These are phyloP conservation scores for Urocolius indicus DNA, from an alignment of 2,113 vertebrate species.

Conservation along the genomic window DNA sequence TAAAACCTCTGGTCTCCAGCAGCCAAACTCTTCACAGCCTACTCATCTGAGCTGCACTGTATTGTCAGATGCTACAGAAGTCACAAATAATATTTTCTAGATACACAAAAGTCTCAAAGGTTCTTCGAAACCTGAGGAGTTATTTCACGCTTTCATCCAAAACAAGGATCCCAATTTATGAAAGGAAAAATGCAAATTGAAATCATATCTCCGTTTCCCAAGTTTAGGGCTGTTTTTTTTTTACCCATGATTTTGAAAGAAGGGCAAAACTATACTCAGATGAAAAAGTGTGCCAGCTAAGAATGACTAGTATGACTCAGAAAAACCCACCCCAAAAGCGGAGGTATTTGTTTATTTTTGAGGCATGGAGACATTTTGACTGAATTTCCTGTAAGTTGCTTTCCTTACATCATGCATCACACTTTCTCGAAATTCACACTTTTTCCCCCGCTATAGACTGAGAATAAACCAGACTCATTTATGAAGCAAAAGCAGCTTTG, in stretches of 20 bases:
- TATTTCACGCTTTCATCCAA: not conserved
- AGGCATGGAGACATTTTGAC: constrained; percentile 40
- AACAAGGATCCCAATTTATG: not conserved
- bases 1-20: not conserved
- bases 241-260: not conserved
- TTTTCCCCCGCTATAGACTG: not conserved
- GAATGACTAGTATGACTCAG: not conserved
- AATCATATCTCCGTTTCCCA: not conserved
- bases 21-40: not conserved
- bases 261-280: not conserved
- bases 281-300: not conserved
- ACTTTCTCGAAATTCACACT: constrained; percentile 6
- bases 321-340: not conserved
- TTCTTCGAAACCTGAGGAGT: not conserved
- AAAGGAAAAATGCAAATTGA: not conserved
- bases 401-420: not conserved
- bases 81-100: not conserved
- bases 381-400: constrained; percentile 52
- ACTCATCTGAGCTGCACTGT: not conserved
- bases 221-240: not conserved
- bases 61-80: not conserved
- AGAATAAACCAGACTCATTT: constrained; percentile 23
- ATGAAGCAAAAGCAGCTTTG: constrained; percentile 11
- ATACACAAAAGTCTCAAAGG: not conserved
- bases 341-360: constrained; percentile 60